Base-by-base conservation (phyloP, 2,113 vertebrate species). In the rat (Rattus norvegicus) region DNA sequence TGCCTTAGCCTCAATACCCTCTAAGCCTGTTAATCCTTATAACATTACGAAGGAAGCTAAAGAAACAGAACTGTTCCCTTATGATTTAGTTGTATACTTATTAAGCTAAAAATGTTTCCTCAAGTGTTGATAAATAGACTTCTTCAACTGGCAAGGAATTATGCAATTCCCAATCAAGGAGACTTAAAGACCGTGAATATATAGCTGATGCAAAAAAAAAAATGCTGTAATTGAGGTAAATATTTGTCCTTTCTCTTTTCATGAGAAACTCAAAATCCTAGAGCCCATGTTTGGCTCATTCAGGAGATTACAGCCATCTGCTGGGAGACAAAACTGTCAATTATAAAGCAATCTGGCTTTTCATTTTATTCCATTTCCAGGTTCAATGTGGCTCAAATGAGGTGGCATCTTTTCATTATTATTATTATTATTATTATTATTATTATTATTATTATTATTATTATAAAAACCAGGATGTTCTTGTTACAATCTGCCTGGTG, bases 181-280 rank as follows among this genome's bases (percentile, higher is more conserved):
- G 94, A 94, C 95, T 95, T 97, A 93, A 92, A 98, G 95, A n/a
- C 91, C 92, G 63, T 97, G 96, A 97, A 98, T 96, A 95, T 96
- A 91, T 96, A 98, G 85, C 72, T 81, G 95, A 67, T 96, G 94
- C 88, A 84, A 86, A 43, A 43, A 43, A 43, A 43, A 43, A 98
- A 98, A 97, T 90, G 92, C 72, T 96, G 72, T 91, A 97, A 98
- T 98, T 98, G 96, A 0, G 88, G 97, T 97, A 98, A 98, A 98
- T 98, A 98, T 98, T 98, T 98, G 89, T 96, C 83, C 95, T 98
- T 97, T 97, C 92, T 98, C 87, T 97, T 97, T 97, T 97, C 93
- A 94, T 94, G 96, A 93, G 95, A 97, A 96, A 95, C 93, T 97
- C 80, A 96, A 88, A 98, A 97, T 97, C 77, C 95, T 97, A 79